Evolutionary conservation across 2,888 invertebrate genomes (phyloP).

Genomic region (Drosophila cognata): DNA sequence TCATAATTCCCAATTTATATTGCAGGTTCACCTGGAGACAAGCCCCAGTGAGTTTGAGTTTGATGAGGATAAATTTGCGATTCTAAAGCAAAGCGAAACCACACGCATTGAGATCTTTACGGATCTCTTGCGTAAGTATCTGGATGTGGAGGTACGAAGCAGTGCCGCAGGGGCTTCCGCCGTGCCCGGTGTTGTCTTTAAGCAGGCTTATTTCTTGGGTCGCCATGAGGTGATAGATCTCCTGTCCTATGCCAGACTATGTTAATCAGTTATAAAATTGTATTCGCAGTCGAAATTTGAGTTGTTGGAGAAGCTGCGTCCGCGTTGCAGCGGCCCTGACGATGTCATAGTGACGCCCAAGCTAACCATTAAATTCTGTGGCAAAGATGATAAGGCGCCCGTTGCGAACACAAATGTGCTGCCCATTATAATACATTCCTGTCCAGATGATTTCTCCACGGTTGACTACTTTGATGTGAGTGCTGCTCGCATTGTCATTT

Average conservation of each 20-base stretch:
- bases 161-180: neutral
- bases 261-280: neutral
- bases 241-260: too few species aligned
- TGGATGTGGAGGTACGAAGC: conserved; percentile 84
- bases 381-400: conserved; percentile 87
- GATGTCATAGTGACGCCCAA: conserved; percentile 87
- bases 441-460: conserved; percentile 94
- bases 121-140: conserved; percentile 90
- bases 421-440: conserved; percentile 91
- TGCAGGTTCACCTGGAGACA: conserved; percentile 92
- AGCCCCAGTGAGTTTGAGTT: conserved; percentile 89
- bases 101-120: conserved; percentile 92
- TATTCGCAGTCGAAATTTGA: conserved; percentile 89
- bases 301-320: conserved; percentile 88
- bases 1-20: neutral
- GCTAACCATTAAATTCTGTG: conserved; percentile 90
- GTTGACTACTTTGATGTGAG: conserved; percentile 92
- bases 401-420: conserved; percentile 87
- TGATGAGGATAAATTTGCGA: conserved; percentile 87
- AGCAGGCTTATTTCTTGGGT: conserved; percentile 89
- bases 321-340: conserved; percentile 84
- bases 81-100: conserved; percentile 88
- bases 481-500: conserved; percentile 15
- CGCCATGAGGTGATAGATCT: conserved; percentile 89
- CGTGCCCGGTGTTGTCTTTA: conserved; percentile 86